Evolutionary conservation across 2,797 vertebrate genomes (phyloP), one percentile per base, ranked within the genome.

Genomic region (Pyrocephalus nanus): DNA sequence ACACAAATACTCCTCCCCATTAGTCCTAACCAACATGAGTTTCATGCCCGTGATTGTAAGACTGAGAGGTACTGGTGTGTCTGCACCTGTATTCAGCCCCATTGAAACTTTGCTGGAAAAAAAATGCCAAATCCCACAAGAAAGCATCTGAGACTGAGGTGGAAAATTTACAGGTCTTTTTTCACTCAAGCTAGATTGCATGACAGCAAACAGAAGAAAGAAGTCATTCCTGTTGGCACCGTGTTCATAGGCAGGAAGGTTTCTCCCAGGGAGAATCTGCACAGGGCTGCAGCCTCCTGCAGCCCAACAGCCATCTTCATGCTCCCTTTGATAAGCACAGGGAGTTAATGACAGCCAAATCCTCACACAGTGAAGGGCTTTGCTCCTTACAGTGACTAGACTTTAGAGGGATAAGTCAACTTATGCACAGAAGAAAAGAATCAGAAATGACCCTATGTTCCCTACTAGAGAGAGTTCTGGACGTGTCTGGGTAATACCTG

Each of bases 241-340:
- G 10, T 5, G 16, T 25, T 75, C 18, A 36, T 16, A 7, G 29
- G 19, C 74, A 14, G 21, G 23, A 75, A 78, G 12, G 8, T 81
- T 86, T 82, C 17, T 74, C 15, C 30, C 40, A 8, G n/a, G 11
- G n/a, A 82, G 58, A 75, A 8, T 22, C 27, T n/a, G 20, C 17
- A 27, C 5, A 13, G 32, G 1, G 1, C 25, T 71, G 62, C 16
- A 80, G 53, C 22, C 19, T 88, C 25, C 32, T 77, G 57, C 57
- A n/a, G 30, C 22, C 26, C 50, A 36, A 50, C 11, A 17, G n/a
- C 12, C 1, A 1, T 29, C 36, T 72, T 86, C 0, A 0, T 22
- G 17, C 22, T 74, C 53, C 29, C 26, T 88, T 92, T 43, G 30
- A 60, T 48, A 86, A 70, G 36, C 10, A 55, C 34, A 65, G 25